Conservation (phyloP, 1,140 invertebrate genomes). For the Dufourea novaeangliae region DNA sequence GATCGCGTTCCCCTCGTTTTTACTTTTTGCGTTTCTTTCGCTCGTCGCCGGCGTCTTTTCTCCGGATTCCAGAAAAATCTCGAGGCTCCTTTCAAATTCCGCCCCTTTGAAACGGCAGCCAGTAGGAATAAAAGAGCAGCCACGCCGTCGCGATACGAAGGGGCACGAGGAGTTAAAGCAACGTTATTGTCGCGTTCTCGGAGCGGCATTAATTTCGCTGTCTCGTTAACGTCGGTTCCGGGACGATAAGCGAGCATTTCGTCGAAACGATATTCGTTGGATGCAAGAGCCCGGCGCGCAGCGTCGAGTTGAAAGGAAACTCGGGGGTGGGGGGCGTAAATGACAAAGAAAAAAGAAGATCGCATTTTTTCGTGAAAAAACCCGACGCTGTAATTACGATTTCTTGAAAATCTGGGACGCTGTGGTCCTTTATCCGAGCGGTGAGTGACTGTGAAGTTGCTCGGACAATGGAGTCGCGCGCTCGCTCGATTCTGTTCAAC, state of each 20-base stretch:
- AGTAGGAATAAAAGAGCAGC: neutral
- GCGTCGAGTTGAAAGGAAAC: neutral
- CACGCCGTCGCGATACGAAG: neutral
- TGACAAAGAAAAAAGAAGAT: neutral
- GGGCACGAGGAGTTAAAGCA: too few relatives aligned
- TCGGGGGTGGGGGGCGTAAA: too few relatives aligned
- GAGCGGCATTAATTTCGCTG: neutral
- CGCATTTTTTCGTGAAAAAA: neutral
- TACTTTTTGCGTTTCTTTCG: too few relatives aligned
- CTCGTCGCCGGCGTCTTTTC: too few relatives aligned
- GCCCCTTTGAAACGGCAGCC: neutral
- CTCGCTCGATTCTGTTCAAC: neutral
- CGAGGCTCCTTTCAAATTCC: neutral
- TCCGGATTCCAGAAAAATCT: neutral
- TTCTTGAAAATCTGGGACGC: conserved; percentile 26
- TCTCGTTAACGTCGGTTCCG: conserved; percentile 1
- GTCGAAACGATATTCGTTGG: neutral
- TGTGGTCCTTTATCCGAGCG: neutral
- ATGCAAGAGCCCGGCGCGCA: too few relatives aligned
- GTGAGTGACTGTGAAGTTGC: neutral
- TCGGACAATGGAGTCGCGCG: conserved; percentile 24
- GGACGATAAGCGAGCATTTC: neutral
- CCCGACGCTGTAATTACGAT: conserved; percentile 16
- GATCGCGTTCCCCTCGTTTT: neutral
- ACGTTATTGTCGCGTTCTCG: neutral